phyloP scores from a whole-genome alignment of 1,140 invertebrate species.

The Platorchestia sp. region DNA sequence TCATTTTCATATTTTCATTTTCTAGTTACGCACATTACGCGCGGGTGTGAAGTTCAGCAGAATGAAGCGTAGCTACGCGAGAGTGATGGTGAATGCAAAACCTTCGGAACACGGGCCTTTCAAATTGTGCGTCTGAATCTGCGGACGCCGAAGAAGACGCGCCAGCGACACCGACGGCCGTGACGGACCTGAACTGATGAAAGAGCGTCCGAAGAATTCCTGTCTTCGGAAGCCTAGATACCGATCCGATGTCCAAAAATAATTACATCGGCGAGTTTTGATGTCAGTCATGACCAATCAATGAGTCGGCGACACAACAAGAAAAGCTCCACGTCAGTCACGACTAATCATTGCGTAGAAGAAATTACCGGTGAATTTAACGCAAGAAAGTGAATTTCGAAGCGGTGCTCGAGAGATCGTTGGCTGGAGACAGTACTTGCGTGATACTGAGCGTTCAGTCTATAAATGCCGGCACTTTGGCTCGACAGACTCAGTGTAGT shows the following conservation, averaged over 20 bases:
- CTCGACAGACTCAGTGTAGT: constrained; percentile 21
- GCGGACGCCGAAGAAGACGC: background rate
- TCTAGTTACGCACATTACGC: too few species aligned
- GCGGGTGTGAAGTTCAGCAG: too few species aligned
- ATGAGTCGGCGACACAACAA: background rate
- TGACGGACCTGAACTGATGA: background rate
- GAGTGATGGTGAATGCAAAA: background rate
- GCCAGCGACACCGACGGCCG: background rate
- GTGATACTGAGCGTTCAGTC: background rate
- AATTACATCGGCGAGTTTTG: background rate
- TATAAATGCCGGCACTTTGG: background rate
- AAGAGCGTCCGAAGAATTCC: background rate
- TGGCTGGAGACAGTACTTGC: background rate
- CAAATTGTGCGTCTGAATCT: background rate
- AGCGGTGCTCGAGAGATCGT: background rate
- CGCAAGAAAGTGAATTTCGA: background rate
- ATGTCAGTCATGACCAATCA: constrained; percentile 7
- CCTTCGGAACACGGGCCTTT: background rate
- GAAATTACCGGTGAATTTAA: background rate
- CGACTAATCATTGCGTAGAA: background rate
- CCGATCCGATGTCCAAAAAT: background rate
- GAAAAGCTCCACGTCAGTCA: background rate
- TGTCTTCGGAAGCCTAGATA: background rate
- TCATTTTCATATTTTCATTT: too few species aligned
- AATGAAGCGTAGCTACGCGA: too few species aligned